Evolutionary conservation across 2,797 vertebrate species (phyloP).

Genomic region (Agapornis canus): DNA sequence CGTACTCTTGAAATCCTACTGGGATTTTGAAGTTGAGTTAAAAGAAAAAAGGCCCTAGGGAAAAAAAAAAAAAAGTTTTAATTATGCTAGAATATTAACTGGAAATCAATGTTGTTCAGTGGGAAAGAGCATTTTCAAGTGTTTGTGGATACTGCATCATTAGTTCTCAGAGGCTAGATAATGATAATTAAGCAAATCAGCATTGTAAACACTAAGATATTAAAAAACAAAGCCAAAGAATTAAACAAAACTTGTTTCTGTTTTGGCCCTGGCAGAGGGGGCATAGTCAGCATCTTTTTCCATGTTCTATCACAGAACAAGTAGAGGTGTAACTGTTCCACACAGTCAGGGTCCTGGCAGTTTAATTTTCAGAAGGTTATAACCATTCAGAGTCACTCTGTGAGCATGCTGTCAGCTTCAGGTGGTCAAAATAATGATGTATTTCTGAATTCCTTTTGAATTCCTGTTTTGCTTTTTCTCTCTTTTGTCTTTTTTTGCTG

Average conservation of each 20-base stretch:
- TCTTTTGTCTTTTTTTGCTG: not conserved
- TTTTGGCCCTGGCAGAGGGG: not conserved
- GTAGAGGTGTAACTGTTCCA: not conserved
- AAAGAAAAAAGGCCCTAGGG: not conserved
- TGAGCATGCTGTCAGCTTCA: not conserved
- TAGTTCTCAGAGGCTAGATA: not conserved
- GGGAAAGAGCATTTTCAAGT: not conserved
- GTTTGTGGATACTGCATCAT: not conserved
- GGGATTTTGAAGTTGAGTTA: conserved; percentile 1
- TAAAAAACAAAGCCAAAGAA: not conserved
- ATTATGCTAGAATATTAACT: not conserved
- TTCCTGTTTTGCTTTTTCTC: not conserved
- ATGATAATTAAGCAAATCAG: not conserved
- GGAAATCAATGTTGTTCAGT: not conserved
- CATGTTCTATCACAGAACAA: not conserved
- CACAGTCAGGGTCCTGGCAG: not conserved
- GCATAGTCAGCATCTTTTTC: not conserved
- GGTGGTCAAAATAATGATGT: not conserved
- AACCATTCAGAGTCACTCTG: not conserved
- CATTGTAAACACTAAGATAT: not conserved
- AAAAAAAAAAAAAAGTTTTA: not conserved
- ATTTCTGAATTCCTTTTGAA: not conserved
- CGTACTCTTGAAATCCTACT: not conserved
- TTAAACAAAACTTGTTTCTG: not conserved
- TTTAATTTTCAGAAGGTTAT: not conserved